Evolutionary conservation across 64 coral and sea anemone genomes (phyloP), one percentile per base, ranked within the genome.

Genomic region (Platygyra sinensis): DNA sequence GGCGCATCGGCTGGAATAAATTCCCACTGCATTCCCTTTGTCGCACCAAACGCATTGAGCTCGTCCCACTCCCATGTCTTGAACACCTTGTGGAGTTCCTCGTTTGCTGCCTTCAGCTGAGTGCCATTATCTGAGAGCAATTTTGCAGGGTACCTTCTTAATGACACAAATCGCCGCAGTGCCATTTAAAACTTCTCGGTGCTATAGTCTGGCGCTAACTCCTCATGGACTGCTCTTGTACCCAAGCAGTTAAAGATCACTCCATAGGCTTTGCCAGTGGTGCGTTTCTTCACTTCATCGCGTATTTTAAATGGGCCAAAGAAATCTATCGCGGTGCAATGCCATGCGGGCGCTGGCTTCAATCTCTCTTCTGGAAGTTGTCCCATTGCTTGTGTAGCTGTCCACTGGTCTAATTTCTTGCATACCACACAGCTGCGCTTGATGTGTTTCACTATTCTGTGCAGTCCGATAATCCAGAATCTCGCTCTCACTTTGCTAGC

Each of bases 261-360:
- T 61, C 72, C 89, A 52, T 72, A 75, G 28, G 54, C 52, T 73
- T 91, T 91, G 17, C 69, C 78, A 39, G 20, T 52, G 16, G 79
- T 91, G 20, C 89, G 12, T 54, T 83, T 83, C 28, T 91, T 83
- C 1, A 83, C 79, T 52, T 82, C 89, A 31, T 83, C 89, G 22
- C 78, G 8, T 2, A 91, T 72, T 62, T 73, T 82, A 16, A 83
- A 91, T 25, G 78, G 78, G 6, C 89, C 89, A 73, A 82, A 82
- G 13, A 90, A 29, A 73, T 90, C 76, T 28, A 82, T 38, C 3
- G 67, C 46, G 24, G 54, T 92, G 13, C 4, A 30, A 18, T 39
- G 24, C 74, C 28, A 92, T 39, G 90, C 33, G 8, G 90, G 83
- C 2, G 60, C 73, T 16, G 74, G 90, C 32, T 92, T 76, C 63